These are phyloP conservation scores for Montipora capitata DNA, from an alignment of 92 coral and sea anemone species.

Conservation along the genomic window DNA sequence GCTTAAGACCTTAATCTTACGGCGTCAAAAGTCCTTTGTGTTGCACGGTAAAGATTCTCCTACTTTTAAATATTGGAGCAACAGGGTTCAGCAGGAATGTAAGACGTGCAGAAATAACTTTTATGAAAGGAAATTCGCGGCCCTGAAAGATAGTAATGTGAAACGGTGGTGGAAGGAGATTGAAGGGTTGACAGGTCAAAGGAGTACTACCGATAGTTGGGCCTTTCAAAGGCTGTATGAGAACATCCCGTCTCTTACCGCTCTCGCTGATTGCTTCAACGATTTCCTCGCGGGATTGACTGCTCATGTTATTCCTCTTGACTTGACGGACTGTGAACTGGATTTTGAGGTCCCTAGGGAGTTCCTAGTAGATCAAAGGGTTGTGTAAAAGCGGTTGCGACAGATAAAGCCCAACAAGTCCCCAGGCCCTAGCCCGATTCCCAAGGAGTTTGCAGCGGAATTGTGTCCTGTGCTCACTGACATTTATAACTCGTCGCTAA, in stretches of 20 bases:
- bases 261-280: conserved; percentile 12
- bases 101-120: conserved; percentile 15
- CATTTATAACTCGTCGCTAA: conserved; percentile 4
- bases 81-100: conserved; percentile 38
- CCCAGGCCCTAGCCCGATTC: conserved; percentile 12
- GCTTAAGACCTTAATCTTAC: conserved; percentile 13
- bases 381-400: too few relatives aligned
- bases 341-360: background rate
- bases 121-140: too few relatives aligned
- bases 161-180: background rate
- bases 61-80: conserved; percentile 21
- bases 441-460: conserved; percentile 10
- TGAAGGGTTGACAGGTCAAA: background rate
- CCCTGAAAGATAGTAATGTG: background rate
- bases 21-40: conserved; percentile 35
- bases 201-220: background rate
- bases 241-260: background rate
- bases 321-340: conserved; percentile 13
- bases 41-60: conserved; percentile 37
- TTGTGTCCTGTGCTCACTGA: conserved; percentile 4
- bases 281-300: conserved; percentile 2
- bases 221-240: background rate
- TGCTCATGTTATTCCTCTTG: conserved; percentile 3
- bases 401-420: too few relatives aligned
- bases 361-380: conserved; percentile 36